phyloP scores from a whole-genome alignment of 2,888 invertebrate species.

The Phaonia tiefii region DNA sequence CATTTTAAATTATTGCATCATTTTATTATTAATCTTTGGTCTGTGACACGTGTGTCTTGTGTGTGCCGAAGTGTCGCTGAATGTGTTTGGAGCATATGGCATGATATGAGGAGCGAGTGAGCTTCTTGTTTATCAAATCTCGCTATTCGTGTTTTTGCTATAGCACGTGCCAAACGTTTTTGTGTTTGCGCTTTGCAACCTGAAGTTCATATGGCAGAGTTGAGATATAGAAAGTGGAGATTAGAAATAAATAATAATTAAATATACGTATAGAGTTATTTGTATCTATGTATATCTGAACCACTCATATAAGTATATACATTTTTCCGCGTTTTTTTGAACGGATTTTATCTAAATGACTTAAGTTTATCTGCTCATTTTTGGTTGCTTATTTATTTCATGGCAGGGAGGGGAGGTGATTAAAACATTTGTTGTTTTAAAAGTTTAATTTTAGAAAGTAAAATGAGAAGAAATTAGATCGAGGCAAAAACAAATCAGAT shows the following conservation, averaged over 20 bases:
- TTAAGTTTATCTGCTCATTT: constrained; percentile 51
- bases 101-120: constrained; percentile 23
- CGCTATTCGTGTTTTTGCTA: neutral
- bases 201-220: constrained; percentile 15
- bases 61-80: neutral
- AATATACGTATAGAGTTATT: constrained; percentile 2
- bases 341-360: constrained; percentile 48
- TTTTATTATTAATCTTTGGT: neutral
- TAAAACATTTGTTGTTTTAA: constrained; percentile 45
- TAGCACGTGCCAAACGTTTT: constrained; percentile 56
- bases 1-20: neutral
- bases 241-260: constrained; percentile 25
- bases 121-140: neutral
- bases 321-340: constrained; percentile 5
- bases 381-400: too few relatives aligned
- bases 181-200: neutral
- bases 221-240: constrained; percentile 49
- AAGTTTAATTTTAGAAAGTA: constrained; percentile 65
- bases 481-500: constrained; percentile 47
- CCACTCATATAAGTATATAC: too few relatives aligned
- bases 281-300: too few relatives aligned
- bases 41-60: constrained; percentile 33
- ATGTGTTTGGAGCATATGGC: neutral
- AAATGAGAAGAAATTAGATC: neutral
- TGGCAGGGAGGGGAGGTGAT: constrained; percentile 25